Base-by-base conservation (phyloP, 2,888 invertebrate species). In the Cinara cedri region DNA sequence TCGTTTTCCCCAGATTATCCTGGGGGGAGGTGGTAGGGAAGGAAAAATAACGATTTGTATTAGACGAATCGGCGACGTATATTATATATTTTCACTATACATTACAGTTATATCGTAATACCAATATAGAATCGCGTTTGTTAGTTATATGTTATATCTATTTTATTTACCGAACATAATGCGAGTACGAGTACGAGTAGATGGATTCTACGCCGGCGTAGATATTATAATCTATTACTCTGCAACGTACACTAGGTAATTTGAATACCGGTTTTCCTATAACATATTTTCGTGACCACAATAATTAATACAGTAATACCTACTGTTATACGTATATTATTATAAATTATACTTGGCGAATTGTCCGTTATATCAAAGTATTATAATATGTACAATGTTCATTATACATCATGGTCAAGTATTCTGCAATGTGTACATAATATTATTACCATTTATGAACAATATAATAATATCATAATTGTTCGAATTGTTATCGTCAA, bases 1-100 rank as follows among this genome's bases (percentile, higher is more conserved):
- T 65, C 74, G 65, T 75, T 75, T 75, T 75, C 74, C 63, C 54
- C 63, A 16, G 63, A 42, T 75, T 54, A 54, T 62, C 51, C 10
- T 3, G 26, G 26, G 51, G 21, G 3, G 51, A 51, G 14, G 24
- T 14, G 4, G 10, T 16, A 54, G 19, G 54, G 63, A 10, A 60
- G 8, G 2, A 55, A 70, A 70, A 54, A 70, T 13, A 4, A 51
- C 26, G 24, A 46, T 19, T 60, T 13, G 44, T 34, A 34, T 46
- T 26, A 3, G 19, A 62, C 24, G 26, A 72, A 62, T 19, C 26
- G 24, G 46, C 72, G 60, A 60, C 14, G 60, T 42, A 13, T 46
- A 72, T 46, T 46, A 60, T n/a, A n/a, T 46, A 60, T 72, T 72
- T 72, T 62, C 72, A 72, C 72, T 51, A 19, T n/a, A n/a, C n/a